A percentile compares a stretch with the other conserved stretches of the same genome.
phyloP scores from a whole-genome alignment of 1,140 invertebrate species.

The Drosophila sproati region DNA sequence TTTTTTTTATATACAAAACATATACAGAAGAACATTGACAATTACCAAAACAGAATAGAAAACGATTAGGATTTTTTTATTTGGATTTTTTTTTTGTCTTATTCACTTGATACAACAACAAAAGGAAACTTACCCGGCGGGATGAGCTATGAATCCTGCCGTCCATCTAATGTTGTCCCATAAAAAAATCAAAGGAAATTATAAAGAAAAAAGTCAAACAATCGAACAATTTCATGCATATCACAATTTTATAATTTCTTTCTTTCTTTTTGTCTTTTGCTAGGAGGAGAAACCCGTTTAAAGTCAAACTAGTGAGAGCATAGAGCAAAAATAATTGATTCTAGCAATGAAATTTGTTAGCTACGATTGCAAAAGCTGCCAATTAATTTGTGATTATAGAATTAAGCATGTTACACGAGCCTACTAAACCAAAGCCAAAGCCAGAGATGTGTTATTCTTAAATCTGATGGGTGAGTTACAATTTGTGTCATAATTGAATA shows the following conservation, averaged over 20 bases:
- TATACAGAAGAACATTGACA: slow-evolving; percentile 19
- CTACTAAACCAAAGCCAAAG: slow-evolving; percentile 5
- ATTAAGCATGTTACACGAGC: background rate
- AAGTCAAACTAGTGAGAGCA: background rate
- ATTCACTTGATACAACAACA: slow-evolving; percentile 69
- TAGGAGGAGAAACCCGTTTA: background rate
- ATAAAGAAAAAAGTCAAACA: slow-evolving; percentile 82
- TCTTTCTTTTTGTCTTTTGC: slow-evolving; percentile 2
- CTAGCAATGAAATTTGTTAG: slow-evolving; percentile 57
- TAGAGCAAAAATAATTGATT: background rate
- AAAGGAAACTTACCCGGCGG: slow-evolving; percentile 84
- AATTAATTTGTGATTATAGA: background rate
- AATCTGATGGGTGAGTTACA: too few species aligned
- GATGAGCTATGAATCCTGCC: slow-evolving; percentile 85
- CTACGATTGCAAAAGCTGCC: slow-evolving; percentile 16
- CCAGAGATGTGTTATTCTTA: too few species aligned
- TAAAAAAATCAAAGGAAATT: slow-evolving; percentile 85
- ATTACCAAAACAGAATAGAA: slow-evolving; percentile 25
- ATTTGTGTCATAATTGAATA: too few species aligned
- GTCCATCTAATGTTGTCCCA: slow-evolving; percentile 85
- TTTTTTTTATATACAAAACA: slow-evolving; percentile 18
- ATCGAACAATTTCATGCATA: slow-evolving; percentile 79
- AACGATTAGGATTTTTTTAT: slow-evolving; percentile 14
- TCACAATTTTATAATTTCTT: slow-evolving; percentile 43
- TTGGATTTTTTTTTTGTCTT: background rate